Conservation (phyloP, 2,797 vertebrate species). For the Diceros bicornis region DNA sequence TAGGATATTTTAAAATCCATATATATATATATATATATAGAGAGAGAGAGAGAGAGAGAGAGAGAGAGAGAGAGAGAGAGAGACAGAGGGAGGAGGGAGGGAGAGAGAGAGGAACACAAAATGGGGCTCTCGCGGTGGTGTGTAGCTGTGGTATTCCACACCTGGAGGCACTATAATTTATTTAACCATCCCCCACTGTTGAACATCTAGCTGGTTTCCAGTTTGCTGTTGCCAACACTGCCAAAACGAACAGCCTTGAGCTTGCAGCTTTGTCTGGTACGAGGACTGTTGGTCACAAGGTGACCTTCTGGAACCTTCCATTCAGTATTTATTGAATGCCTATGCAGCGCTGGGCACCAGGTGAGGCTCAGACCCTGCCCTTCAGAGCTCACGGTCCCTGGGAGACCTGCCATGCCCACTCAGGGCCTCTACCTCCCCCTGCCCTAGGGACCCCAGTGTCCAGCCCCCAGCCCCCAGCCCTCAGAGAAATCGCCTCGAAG, state of each 20-base stretch:
- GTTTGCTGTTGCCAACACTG: background rate
- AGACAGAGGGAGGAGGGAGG: background rate
- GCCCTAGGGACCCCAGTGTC: background rate
- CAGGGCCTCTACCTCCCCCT: background rate
- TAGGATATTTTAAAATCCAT: background rate
- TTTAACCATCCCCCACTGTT: background rate
- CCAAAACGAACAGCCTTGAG: background rate
- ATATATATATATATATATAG: background rate
- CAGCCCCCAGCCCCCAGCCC: background rate
- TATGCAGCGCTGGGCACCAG: background rate
- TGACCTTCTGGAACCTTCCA: background rate
- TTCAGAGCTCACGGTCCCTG: background rate
- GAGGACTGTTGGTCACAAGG: background rate
- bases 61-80: background rate
- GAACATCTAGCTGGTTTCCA: background rate
- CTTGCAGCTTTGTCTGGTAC: background rate
- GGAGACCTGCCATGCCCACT: too few species aligned
- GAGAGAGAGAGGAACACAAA: background rate
- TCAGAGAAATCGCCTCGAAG: constrained; percentile 48
- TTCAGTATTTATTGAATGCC: background rate
- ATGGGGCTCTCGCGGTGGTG: background rate
- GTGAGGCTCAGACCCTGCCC: background rate
- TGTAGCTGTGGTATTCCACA: background rate
- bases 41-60: too few species aligned
- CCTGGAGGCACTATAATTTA: accelerated